Conservation (phyloP, 92 coral and sea anemone species). For the Diadumene lineata region DNA sequence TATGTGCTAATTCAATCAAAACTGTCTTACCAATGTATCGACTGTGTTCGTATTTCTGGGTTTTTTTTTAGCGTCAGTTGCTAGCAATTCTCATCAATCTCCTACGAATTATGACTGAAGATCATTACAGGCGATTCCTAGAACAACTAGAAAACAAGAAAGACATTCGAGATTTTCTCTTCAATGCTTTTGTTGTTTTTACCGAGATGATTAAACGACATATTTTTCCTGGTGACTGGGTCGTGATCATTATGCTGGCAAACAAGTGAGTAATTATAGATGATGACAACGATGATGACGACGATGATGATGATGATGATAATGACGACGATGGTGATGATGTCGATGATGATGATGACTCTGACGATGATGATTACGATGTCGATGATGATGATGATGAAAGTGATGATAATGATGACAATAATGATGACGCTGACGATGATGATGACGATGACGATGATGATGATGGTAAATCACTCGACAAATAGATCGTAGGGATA, state of each 20-base stretch:
- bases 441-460: background rate
- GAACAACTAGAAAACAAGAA: constrained; percentile 69
- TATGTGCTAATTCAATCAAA: background rate
- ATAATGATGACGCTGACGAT: background rate
- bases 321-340: background rate
- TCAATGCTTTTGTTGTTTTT: constrained; percentile 93
- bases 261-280: constrained; percentile 65
- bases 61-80: constrained; percentile 67
- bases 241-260: constrained; percentile 83
- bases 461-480: constrained; percentile 4
- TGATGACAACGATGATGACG: background rate
- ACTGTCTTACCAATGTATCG: background rate
- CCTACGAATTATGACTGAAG: constrained; percentile 88
- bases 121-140: constrained; percentile 79
- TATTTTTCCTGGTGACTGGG: constrained; percentile 88
- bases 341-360: background rate
- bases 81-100: constrained; percentile 78
- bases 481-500: constrained; percentile 8
- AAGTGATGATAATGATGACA: background rate
- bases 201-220: constrained; percentile 89
- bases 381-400: too few relatives aligned
- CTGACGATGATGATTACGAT: background rate
- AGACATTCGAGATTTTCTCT: constrained; percentile 78
- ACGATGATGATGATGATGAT: background rate
- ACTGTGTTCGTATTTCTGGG: too few relatives aligned